Evolutionary conservation across 2,888 invertebrate genomes (phyloP), one percentile per base, ranked within the genome.

Genomic region (Conus canariensis): DNA sequence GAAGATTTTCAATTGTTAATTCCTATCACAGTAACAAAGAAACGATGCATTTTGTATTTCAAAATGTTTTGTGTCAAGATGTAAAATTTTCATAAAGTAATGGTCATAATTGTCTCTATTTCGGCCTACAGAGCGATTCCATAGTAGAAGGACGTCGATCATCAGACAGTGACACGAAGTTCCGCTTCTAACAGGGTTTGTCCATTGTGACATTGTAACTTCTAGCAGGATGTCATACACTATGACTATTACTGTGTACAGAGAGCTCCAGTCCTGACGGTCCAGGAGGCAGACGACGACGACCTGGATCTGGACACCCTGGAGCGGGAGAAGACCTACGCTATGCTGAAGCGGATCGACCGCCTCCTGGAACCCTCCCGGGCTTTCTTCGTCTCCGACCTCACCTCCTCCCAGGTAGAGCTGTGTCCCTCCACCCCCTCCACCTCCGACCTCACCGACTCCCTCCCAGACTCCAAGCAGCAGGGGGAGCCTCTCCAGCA

Each of bases 291-390:
- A 14, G 70, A 87, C 64, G 64, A 80, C 16, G 80, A 60, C 0
- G 80, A 70, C 19, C 82, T 89, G 30, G 89, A 90, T 25, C 77
- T 85, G 59, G 88, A 77, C 16, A 16, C 87, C 12, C 19, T 91
- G 1, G 88, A 86, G 45, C 74, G 91, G 10, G 91, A 91, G 85
- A 85, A 90, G 45, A 91, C 91, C 60, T 91, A 90, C 58, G 80
- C 89, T 45, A 89, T 90, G 88, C 67, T 91, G 82, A 90, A 89
- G 67, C 89, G 91, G 14, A 91, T 91, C 45, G 91, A 91, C 88
- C 89, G 85, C 22, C 83, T 91, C n/a, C 59, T 91, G 80, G 89
- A 91, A 25, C 91, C 91, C 45, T 70, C 67, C 58, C 70, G 88
- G 9, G 82, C 70, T 58, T 90, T 64, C 87, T 89, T 89, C 70